Evolutionary conservation across 2,113 vertebrate genomes (phyloP).

Genomic region (Tiliqua scincoides): DNA sequence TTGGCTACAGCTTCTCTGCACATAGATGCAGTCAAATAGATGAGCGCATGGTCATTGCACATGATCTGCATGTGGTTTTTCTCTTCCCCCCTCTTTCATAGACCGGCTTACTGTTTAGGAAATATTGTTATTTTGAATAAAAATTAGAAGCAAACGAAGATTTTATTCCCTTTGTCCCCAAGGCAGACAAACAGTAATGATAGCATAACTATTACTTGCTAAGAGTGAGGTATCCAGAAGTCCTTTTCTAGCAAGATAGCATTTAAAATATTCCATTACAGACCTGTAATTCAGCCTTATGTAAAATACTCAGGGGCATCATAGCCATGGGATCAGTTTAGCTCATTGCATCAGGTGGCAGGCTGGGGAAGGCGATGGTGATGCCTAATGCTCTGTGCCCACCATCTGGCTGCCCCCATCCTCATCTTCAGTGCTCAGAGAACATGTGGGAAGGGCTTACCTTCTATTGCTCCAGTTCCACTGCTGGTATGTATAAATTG

Average conservation of each 20-base stretch:
- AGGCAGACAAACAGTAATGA: not conserved
- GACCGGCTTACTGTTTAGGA: not conserved
- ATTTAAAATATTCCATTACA: not conserved
- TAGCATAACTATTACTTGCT: not conserved
- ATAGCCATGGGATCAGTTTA: too few relatives aligned
- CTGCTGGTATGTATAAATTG: too few relatives aligned
- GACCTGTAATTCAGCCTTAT: not conserved
- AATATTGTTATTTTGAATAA: not conserved
- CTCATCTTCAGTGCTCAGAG: too few relatives aligned
- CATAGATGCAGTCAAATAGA: not conserved
- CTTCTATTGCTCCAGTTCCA: conserved; percentile 5
- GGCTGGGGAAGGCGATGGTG: too few relatives aligned
- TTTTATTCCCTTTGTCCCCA: not conserved
- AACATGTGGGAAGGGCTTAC: not conserved
- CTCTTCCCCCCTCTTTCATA: not conserved
- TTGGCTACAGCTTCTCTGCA: not conserved
- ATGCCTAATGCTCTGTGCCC: too few relatives aligned
- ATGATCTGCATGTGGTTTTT: not conserved
- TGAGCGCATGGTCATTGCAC: not conserved
- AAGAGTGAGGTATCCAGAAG: not conserved
- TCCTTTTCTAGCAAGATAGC: not conserved
- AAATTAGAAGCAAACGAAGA: not conserved
- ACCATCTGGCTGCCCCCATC: too few relatives aligned
- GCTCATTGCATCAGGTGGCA: too few relatives aligned
- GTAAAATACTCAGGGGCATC: rapidly evolving